These are phyloP conservation scores for Irena cyanogastra DNA, from an alignment of 2,113 vertebrate species.

Conservation along the genomic window DNA sequence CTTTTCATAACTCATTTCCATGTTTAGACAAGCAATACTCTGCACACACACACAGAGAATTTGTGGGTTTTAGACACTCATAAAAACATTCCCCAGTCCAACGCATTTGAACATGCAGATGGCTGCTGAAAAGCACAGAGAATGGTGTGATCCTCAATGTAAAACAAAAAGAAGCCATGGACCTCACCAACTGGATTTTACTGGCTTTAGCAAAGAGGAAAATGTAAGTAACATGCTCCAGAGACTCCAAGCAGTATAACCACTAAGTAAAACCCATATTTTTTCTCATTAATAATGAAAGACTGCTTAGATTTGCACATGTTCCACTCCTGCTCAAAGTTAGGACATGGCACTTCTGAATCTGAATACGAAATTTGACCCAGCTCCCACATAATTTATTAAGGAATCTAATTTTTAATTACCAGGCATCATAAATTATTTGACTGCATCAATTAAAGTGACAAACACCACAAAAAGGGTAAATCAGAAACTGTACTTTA, in stretches of 20 bases:
- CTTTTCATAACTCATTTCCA: background rate
- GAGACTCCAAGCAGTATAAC: background rate
- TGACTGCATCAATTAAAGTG: background rate
- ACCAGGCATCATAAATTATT: background rate
- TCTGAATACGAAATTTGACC: background rate
- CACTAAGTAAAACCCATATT: background rate
- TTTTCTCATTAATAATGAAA: background rate
- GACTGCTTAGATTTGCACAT: background rate
- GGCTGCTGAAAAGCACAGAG: background rate
- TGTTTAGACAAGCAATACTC: background rate
- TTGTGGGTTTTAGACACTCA: background rate
- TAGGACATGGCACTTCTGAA: background rate
- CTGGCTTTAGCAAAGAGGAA: background rate
- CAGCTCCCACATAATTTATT: background rate
- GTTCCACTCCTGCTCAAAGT: background rate
- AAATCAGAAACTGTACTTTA: background rate
- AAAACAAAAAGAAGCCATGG: background rate
- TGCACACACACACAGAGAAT: fast-evolving
- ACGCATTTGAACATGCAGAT: background rate
- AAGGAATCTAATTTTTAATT: background rate
- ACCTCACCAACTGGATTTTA: background rate
- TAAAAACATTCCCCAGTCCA: background rate
- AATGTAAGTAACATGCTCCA: background rate
- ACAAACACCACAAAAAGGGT: background rate
- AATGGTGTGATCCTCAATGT: background rate